phyloP scores from a whole-genome alignment of 1,140 invertebrate genomes.

The Leucophenga varia region DNA sequence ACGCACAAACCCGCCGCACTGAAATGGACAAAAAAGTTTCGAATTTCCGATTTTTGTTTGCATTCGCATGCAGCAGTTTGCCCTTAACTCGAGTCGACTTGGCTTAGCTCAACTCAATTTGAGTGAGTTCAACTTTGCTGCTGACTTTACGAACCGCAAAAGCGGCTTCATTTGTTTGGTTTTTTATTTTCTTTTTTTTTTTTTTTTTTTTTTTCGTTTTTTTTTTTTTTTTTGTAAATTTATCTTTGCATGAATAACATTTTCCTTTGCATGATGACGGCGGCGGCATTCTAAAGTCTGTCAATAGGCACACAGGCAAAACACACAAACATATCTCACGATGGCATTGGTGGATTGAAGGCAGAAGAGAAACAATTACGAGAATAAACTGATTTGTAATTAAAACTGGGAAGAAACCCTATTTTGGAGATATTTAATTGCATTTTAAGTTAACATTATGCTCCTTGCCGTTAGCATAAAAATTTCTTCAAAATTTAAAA shows the following conservation, averaged over 20 bases:
- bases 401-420: too few relatives aligned
- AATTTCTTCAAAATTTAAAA: too few relatives aligned
- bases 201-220: conserved; percentile 1
- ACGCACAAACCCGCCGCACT: too few relatives aligned
- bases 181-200: conserved; percentile 44
- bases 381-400: too few relatives aligned
- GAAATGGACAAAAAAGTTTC: conserved; percentile 26
- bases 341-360: conserved; percentile 47
- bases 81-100: neutral
- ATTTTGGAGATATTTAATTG: too few relatives aligned
- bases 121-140: conserved; percentile 4
- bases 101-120: neutral
- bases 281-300: too few relatives aligned
- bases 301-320: too few relatives aligned
- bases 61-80: conserved; percentile 19
- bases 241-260: neutral
- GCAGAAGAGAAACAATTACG: neutral
- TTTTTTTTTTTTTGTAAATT: neutral
- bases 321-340: neutral
- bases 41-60: conserved; percentile 46
- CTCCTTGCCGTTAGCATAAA: too few relatives aligned
- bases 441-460: too few relatives aligned
- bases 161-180: conserved; percentile 37
- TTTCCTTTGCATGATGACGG: too few relatives aligned
- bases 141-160: neutral